Evolutionary conservation across 2,888 invertebrate species (phyloP), one percentile per base, ranked within the genome.

Genomic region (Fragum whitleyi): DNA sequence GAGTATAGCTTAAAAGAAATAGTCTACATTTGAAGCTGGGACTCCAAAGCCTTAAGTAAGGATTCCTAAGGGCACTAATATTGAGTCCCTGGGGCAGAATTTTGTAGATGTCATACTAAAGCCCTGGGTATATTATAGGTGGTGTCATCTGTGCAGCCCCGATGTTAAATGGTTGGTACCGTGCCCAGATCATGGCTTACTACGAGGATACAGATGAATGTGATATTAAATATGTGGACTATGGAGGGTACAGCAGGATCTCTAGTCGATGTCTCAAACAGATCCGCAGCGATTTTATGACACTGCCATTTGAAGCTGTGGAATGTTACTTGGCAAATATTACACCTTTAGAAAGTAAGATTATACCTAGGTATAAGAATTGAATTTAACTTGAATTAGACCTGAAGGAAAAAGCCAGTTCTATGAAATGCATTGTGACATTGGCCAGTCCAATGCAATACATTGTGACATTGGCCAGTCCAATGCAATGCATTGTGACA

Each of bases 301-400:
- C 96, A 78, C 95, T 99, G 94, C 99, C 99, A 73, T 99, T 99
- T 96, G 99, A 99, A 96, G 98, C 99, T 77, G 97, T 97, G 68
- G 99, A 99, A 95, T 98, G 98, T 93, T 96, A 96, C 93, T 95
- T 99, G 92, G 97, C 92, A 5, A 93, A 93, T 74, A 87, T 94
- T 9, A 89, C 92, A 61, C 93, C 92, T 28, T 78, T 91, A 53
- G 89, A 90, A 81, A 91, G 93, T 93, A 80, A 82, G 89, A n/a
- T n/a, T n/a, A n/a, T n/a, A n/a, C n/a, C n/a, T n/a, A n/a, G n/a
- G n/a, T n/a, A n/a, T 79, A 21, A 28, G n/a, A n/a, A n/a, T n/a
- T n/a, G n/a, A n/a, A n/a, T n/a, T n/a, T n/a, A n/a, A n/a, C n/a
- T n/a, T n/a, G n/a, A n/a, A n/a, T n/a, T n/a, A n/a, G n/a, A n/a